phyloP scores from a whole-genome alignment of 2,888 invertebrate species.

The Pyrochroa serraticornis region DNA sequence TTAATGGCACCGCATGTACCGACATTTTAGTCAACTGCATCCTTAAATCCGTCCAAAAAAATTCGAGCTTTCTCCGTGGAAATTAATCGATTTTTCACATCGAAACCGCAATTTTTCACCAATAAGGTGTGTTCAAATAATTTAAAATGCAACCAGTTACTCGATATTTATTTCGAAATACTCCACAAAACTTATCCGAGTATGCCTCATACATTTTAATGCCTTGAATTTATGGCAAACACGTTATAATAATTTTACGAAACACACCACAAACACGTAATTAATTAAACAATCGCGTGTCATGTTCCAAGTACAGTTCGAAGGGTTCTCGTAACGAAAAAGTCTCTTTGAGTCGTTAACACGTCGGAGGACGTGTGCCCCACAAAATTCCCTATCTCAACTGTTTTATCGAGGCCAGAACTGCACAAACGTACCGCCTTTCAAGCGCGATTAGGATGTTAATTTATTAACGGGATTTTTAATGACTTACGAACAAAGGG shows the following conservation, averaged over 20 bases:
- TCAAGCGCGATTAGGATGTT: too few relatives aligned
- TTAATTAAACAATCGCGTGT: too few relatives aligned
- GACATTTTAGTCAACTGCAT: too few relatives aligned
- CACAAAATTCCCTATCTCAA: neutral
- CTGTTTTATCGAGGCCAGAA: too few relatives aligned
- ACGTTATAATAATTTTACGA: too few relatives aligned
- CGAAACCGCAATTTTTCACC: neutral
- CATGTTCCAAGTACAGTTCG: neutral
- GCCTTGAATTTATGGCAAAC: neutral
- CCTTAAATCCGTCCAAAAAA: too few relatives aligned
- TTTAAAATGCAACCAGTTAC: constrained; percentile 22
- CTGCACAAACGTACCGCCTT: too few relatives aligned
- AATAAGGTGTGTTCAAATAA: constrained; percentile 13
- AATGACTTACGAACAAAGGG: too few relatives aligned
- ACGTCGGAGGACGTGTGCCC: constrained; percentile 2
- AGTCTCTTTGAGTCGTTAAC: neutral
- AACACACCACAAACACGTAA: too few relatives aligned
- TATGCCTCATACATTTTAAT: constrained; percentile 18
- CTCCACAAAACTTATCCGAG: neutral
- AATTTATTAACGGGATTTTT: too few relatives aligned
- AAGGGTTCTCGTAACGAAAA: neutral
- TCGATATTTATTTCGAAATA: constrained; percentile 22
- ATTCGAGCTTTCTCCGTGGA: too few relatives aligned
- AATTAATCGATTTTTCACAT: constrained; percentile 1
- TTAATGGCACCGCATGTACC: too few relatives aligned